Conservation (phyloP, 2,797 vertebrate genomes). For the Hephaestus fuliginosus region DNA sequence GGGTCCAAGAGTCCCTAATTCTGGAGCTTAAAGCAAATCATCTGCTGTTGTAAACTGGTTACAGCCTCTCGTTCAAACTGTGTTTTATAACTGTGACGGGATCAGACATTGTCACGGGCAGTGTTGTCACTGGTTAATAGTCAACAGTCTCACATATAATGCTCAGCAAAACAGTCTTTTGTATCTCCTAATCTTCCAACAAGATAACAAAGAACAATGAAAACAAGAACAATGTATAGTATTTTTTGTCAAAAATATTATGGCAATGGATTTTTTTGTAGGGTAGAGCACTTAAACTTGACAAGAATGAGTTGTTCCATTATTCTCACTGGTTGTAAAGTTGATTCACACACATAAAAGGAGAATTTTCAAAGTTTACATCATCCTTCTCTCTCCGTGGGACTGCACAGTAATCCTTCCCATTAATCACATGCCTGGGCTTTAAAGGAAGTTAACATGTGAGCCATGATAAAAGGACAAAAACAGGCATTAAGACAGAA, state of each 20-base stretch:
- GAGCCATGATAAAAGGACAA: conserved; percentile 5
- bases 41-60: conserved; percentile 18
- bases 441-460: conserved; percentile 32
- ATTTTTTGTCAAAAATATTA: neutral
- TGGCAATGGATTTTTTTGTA: conserved; percentile 6
- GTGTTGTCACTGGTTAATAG: conserved; percentile 36
- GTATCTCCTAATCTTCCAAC: neutral
- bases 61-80: conserved; percentile 5
- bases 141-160: conserved; percentile 23
- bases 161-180: neutral
- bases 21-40: conserved; percentile 40
- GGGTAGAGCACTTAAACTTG: neutral
- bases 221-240: neutral
- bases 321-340: conserved; percentile 19
- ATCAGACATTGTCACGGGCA: neutral
- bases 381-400: conserved; percentile 29
- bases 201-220: neutral
- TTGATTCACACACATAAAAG: conserved; percentile 42
- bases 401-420: conserved; percentile 44
- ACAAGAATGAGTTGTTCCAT: neutral
- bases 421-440: conserved; percentile 60
- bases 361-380: conserved; percentile 14
- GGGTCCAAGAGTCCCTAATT: conserved; percentile 41
- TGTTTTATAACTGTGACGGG: neutral
- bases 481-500: conserved; percentile 20